Evolutionary conservation across 2,797 vertebrate species (phyloP).

Genomic region (Hypotaenidia okinawae): DNA sequence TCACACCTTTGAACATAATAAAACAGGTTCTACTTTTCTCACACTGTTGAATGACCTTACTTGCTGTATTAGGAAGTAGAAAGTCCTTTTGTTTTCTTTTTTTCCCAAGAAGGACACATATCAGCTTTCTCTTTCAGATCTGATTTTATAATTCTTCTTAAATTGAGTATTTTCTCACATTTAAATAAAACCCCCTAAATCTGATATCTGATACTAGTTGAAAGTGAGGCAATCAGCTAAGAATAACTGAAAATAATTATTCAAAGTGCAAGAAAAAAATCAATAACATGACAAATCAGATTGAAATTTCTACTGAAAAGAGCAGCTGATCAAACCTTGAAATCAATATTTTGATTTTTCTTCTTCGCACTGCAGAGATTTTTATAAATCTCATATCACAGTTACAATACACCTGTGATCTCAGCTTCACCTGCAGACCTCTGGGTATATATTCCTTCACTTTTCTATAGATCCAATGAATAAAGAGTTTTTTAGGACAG

Average conservation of each 20-base stretch:
- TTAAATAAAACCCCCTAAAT: neutral
- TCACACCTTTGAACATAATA: slow-evolving; percentile 12
- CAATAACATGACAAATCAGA: slow-evolving; percentile 27
- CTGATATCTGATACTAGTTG: slow-evolving; percentile 39
- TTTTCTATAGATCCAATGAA: neutral
- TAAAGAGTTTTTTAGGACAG: neutral
- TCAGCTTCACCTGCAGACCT: neutral
- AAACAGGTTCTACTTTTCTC: neutral
- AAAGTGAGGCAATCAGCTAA: slow-evolving; percentile 37
- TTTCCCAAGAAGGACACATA: neutral
- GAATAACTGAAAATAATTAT: slow-evolving; percentile 47
- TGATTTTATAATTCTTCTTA: slow-evolving; percentile 16
- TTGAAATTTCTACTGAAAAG: slow-evolving; percentile 48
- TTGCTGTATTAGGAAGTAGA: neutral
- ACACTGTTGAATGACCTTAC: neutral
- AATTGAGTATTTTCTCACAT: slow-evolving; percentile 24
- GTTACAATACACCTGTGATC: neutral
- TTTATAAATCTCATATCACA: neutral
- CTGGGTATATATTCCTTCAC: neutral
- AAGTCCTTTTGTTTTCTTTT: neutral
- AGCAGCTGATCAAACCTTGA: slow-evolving; percentile 39
- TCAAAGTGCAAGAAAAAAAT: slow-evolving; percentile 26
- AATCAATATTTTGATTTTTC: slow-evolving; percentile 44
- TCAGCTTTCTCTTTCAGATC: slow-evolving; percentile 24
- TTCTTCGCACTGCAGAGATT: neutral